These are phyloP conservation scores for Dryobotodes eremita DNA, from an alignment of 2,888 invertebrate genomes.

Conservation along the genomic window DNA sequence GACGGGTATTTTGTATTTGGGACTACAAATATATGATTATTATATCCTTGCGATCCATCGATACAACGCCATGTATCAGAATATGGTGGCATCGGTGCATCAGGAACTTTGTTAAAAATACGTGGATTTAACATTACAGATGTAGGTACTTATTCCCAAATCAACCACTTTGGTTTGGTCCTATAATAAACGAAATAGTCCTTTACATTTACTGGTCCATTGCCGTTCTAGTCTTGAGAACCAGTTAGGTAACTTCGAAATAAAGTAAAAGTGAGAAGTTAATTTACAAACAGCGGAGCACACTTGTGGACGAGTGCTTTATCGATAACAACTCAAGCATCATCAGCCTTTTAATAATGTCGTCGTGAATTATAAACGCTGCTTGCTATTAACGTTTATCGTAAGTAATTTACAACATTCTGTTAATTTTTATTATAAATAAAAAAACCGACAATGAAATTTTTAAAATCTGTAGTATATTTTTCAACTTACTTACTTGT, in stretches of 20 bases:
- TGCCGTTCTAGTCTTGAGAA: slow-evolving; percentile 17
- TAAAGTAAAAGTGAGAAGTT: slow-evolving; percentile 41
- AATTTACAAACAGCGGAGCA: slow-evolving; percentile 51
- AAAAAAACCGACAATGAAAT: not conserved
- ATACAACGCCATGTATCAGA: not conserved
- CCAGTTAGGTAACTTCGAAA: slow-evolving; percentile 19
- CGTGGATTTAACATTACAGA: not conserved
- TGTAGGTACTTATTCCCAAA: too few species aligned
- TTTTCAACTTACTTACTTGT: not conserved
- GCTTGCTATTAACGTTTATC: not conserved
- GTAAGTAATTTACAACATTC: too few species aligned
- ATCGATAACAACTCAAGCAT: slow-evolving; percentile 67
- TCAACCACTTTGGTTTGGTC: not conserved
- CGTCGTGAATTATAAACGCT: slow-evolving; percentile 3
- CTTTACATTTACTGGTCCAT: not conserved
- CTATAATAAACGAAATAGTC: not conserved
- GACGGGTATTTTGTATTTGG: not conserved
- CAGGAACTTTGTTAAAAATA: not conserved
- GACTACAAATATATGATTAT: not conserved
- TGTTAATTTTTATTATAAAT: not conserved
- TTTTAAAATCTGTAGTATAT: not conserved
- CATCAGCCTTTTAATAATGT: slow-evolving; percentile 45
- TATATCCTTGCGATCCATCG: not conserved
- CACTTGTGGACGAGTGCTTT: slow-evolving; percentile 64
- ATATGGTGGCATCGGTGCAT: not conserved